A percentile compares a stretch with the other conserved stretches of the same genome.
These are phyloP conservation scores for Brachyalestes nurse DNA, from an alignment of 2,797 vertebrate species.

Conservation along the genomic window DNA sequence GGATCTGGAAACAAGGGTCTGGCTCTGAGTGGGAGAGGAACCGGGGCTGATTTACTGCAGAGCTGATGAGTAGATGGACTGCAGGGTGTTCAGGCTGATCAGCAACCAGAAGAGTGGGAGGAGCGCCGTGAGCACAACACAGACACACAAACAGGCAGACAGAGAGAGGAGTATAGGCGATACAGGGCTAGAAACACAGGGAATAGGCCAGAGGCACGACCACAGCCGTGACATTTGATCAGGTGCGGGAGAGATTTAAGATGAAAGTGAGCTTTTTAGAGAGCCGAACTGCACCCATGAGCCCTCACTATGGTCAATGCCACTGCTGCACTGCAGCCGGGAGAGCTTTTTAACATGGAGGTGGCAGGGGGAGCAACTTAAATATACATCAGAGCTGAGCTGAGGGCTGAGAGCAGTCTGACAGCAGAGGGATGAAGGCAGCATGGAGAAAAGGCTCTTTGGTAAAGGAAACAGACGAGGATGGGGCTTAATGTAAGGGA, in stretches of 20 bases:
- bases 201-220: no score
- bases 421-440: constrained; percentile 63
- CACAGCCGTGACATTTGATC: not conserved
- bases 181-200: no score
- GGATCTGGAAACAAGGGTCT: no score
- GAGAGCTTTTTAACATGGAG: constrained; percentile 25
- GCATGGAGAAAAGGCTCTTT: constrained; percentile 71
- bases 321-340: not conserved
- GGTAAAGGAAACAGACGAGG: constrained; percentile 67
- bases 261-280: constrained; percentile 32
- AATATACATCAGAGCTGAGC: constrained; percentile 75
- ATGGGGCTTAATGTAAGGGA: constrained; percentile 60
- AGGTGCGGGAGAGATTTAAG: not conserved
- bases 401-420: constrained; percentile 64
- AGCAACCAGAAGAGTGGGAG: no score
- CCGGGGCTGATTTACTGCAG: no score
- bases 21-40: no score
- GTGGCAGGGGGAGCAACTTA: constrained; percentile 65
- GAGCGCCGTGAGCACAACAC: no score
- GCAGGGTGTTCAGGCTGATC: no score
- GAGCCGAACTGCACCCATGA: not conserved
- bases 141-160: no score
- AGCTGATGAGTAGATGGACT: no score
- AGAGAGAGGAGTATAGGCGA: no score
- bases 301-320: constrained; percentile 19